Evolutionary conservation across 2,797 vertebrate species (phyloP).

Genomic region (Cynopterus sphinx): DNA sequence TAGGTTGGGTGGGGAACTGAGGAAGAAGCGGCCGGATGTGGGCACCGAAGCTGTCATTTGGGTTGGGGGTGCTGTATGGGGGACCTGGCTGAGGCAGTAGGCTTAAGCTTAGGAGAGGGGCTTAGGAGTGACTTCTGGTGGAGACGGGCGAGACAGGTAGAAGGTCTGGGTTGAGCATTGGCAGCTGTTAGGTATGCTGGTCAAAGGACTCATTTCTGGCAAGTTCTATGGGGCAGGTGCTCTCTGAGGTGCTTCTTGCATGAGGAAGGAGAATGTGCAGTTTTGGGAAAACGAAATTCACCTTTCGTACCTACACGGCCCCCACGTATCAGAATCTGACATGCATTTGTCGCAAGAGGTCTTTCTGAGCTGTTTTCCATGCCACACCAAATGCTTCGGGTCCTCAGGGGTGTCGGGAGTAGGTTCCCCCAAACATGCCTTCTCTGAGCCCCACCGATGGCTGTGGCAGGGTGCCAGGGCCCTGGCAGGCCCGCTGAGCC

Average conservation of each 20-base stretch:
- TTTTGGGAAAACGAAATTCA: not conserved
- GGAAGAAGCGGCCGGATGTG: not conserved
- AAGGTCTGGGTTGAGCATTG: not conserved
- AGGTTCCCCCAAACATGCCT: not conserved
- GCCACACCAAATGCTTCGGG: not conserved
- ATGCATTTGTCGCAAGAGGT: not conserved
- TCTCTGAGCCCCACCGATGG: not conserved
- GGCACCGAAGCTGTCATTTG: not conserved
- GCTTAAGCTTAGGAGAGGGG: not conserved
- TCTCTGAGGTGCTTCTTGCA: not conserved
- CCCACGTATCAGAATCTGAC: not conserved
- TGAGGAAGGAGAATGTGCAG: not conserved
- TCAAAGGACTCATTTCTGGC: not conserved
- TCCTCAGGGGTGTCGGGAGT: not conserved
- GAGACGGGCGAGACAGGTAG: not conserved
- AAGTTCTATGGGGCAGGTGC: not conserved
- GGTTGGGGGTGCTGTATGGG: rapidly evolving
- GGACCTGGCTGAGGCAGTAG: not conserved
- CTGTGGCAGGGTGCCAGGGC: not conserved
- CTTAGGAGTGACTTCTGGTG: not conserved
- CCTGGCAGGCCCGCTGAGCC: not conserved
- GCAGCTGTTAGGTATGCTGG: not conserved
- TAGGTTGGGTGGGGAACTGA: too few species aligned
- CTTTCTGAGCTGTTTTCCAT: not conserved
- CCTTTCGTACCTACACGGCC: not conserved